A percentile compares a stretch with the other conserved stretches of the same genome.
Evolutionary conservation across 2,888 invertebrate species (phyloP).

Genomic region (Abrostola triplasia): DNA sequence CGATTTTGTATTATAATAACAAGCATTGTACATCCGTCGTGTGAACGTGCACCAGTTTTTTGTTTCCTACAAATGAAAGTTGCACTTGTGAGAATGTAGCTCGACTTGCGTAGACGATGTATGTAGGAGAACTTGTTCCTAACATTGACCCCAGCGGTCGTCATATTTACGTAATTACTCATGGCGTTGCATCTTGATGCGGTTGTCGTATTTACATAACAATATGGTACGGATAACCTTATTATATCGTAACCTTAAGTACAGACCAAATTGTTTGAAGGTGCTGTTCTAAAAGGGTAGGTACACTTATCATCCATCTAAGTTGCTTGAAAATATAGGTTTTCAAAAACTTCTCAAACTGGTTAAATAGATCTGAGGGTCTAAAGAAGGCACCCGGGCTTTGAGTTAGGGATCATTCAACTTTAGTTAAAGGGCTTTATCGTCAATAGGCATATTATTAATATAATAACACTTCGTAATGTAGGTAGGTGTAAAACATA

Average conservation of each 20-base stretch:
- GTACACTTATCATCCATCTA: too few relatives aligned
- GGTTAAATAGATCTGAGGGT: too few relatives aligned
- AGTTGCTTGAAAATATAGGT: too few relatives aligned
- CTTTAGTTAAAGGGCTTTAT: too few relatives aligned
- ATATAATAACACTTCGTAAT: too few relatives aligned
- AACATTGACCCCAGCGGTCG: constrained; percentile 75
- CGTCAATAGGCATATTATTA: too few relatives aligned
- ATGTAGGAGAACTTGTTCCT: constrained; percentile 75
- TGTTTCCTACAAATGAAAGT: constrained; percentile 86
- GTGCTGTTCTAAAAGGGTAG: not conserved
- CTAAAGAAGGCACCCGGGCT: too few relatives aligned
- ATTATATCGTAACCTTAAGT: constrained; percentile 8
- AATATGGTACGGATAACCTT: constrained; percentile 23
- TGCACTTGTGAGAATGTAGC: constrained; percentile 83
- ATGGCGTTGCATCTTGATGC: constrained; percentile 39
- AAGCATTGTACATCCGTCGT: constrained; percentile 72
- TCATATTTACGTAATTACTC: constrained; percentile 53
- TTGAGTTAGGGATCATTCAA: too few relatives aligned
- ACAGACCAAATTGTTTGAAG: not conserved
- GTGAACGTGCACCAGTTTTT: constrained; percentile 83
- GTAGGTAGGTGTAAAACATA: too few relatives aligned
- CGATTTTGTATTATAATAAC: constrained; percentile 69
- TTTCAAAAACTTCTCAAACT: too few relatives aligned
- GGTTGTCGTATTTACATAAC: constrained; percentile 27
- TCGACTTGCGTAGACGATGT: constrained; percentile 64